phyloP scores from a whole-genome alignment of 2,113 vertebrate genomes.

The Sylvicapra grimmia region DNA sequence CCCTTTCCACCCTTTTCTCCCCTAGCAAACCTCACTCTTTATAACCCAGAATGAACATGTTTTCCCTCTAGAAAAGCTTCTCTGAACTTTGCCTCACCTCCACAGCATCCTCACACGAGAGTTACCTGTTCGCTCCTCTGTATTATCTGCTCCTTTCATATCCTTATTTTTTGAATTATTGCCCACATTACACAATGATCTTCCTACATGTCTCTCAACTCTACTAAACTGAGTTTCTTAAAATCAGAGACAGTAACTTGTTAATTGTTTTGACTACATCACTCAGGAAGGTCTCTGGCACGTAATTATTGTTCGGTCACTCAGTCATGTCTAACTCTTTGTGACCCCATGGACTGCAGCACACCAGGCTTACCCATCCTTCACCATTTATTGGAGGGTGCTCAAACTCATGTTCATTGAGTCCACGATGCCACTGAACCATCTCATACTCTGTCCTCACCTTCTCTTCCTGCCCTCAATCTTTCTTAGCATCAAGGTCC shows the following conservation, averaged over 20 bases:
- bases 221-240: not conserved
- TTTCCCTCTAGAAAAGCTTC: not conserved
- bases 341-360: not conserved
- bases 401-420: not conserved
- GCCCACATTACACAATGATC: not conserved
- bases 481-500: not conserved
- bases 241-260: not conserved
- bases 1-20: not conserved
- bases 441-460: not conserved
- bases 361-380: not conserved
- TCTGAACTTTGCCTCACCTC: not conserved
- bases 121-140: not conserved
- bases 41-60: not conserved
- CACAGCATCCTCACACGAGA: not conserved
- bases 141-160: not conserved
- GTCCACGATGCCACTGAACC: not conserved
- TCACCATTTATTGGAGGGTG: not conserved
- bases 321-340: not conserved
- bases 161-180: not conserved
- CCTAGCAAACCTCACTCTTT: not conserved
- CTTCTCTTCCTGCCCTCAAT: not conserved
- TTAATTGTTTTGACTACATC: not conserved
- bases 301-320: not conserved
- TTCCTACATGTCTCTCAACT: slow-evolving; percentile 4
- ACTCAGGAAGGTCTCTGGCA: not conserved